Base-by-base conservation (phyloP, 1,140 invertebrate genomes). In the Popillia japonica region DNA sequence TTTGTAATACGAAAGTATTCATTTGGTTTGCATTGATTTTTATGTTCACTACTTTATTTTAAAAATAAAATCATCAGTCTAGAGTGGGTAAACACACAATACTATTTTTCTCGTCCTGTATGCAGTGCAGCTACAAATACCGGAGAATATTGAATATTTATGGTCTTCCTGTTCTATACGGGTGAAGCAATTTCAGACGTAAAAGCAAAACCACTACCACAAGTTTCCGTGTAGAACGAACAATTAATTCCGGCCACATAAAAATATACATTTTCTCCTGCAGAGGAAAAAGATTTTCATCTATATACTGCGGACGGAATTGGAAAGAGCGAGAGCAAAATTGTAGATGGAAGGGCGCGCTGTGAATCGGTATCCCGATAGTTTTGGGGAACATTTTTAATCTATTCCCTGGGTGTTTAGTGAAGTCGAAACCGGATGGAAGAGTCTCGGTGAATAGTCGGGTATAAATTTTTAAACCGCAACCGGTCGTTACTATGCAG, bases 401-500 rank as follows among this genome's bases (percentile, higher is more conserved):
- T 78, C 72, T 78, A 78, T 78, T 78, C 77, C 20, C 23, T 6
- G 64, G 68, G 72, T 78, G 77, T 78, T 78, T 78, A 78, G 77
- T 78, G 40, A 78, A 74, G 77, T 72, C 42, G 72, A 74, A 78
- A 78, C 44, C 77, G 77, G 77, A 73, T 55, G 48, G 68, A 17
- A 40, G 41, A 22, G 42, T 68, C 72, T 55, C 77, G 72, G 27
- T 34, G 61, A 68, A 68, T 68, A 22, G 61, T 68, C 61, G 55
- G 27, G 42, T 68, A 78, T 78, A 74, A 78, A 78, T 78, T 78
- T 78, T 78, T 78, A 78, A 74, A 78, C 68, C 42, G 77, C 61
- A 44, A 22, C 68, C 20, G 61, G 77, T 78, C 77, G 77, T 78
- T 78, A 78, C 61, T 78, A 72, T 78, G 77, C 42, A 78, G 77